A percentile compares a stretch with the other conserved stretches of the same genome.
phyloP scores from a whole-genome alignment of 2,888 invertebrate species.

The Linnaemya vulpina region DNA sequence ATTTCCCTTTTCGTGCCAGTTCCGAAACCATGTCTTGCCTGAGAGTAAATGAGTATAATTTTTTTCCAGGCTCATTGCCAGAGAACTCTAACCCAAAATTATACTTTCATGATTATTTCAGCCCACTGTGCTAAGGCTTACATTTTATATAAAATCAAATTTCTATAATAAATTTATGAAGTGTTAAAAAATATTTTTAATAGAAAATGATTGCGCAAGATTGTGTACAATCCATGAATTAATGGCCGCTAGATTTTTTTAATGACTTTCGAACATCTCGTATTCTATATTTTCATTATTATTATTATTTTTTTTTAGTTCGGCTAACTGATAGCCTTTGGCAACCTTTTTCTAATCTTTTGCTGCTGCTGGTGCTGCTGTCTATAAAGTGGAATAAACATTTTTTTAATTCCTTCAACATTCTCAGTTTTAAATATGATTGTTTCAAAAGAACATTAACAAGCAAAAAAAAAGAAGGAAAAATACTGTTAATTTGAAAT shows the following conservation, averaged over 20 bases:
- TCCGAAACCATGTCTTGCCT: no score
- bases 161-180: slow-evolving; percentile 36
- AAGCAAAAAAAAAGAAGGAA: slow-evolving; percentile 6
- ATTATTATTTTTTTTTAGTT: not conserved
- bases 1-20: no score
- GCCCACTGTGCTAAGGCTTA: not conserved
- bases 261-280: slow-evolving; percentile 31
- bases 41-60: no score
- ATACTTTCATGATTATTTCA: not conserved
- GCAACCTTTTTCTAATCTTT: slow-evolving; percentile 67
- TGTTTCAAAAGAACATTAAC: slow-evolving; percentile 31
- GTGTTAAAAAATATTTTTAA: slow-evolving; percentile 40
- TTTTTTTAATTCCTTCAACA: slow-evolving; percentile 18
- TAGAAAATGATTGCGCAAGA: slow-evolving; percentile 42
- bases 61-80: no score
- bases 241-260: slow-evolving; percentile 3
- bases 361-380: slow-evolving; percentile 21
- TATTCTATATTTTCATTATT: not conserved
- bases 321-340: slow-evolving; percentile 60
- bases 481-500: slow-evolving; percentile 41
- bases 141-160: not conserved
- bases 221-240: slow-evolving; percentile 12
- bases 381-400: slow-evolving; percentile 47
- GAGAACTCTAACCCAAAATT: no score
- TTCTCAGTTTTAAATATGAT: slow-evolving; percentile 36